Base-by-base conservation (phyloP, 2,888 invertebrate genomes). In the Ophraella communa region DNA sequence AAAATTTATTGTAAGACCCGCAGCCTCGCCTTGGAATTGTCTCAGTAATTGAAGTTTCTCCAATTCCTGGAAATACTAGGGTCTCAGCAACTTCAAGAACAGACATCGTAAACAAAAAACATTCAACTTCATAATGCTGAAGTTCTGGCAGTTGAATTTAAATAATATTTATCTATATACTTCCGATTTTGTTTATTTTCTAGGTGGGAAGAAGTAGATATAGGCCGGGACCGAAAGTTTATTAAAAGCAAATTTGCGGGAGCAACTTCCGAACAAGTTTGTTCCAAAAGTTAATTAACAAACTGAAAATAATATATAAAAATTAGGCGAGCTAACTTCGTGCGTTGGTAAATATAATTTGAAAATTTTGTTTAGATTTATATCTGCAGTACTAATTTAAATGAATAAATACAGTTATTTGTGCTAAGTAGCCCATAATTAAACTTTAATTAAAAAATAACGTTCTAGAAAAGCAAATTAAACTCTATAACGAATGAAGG, bases 31-130 rank as follows among this genome's bases (percentile, higher is more conserved):
- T 59, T 54, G 62, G 65, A 67, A 71, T 71, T 69, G 69, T 69
- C 69, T 69, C 69, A 71, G 68, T 71, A 68, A 71, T 66, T 71
- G 71, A 69, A 71, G 69, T 66, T 69, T 64, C 64, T 59, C 68
- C 56, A 66, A 68, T 68, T 67, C 65, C 55, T 64, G 62, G 63
- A 64, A 71, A 65, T 68, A 68, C 68, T 67, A 71, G 66, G 66
- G 62, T 55, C 59, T 56, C 62, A 65, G 64, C 66, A 68, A 64
- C 71, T 68, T 66, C 62, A 65, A 52, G 47, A 62, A 51, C 66
- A 64, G 64, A 66, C 66, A 60, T 61, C 58, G 66, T 69, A 69
- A 71, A 71, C 71, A 71, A 71, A 67, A 70, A 70, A 68, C 63
- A 69, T 62, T 55, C 44, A 63, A 63, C 67, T 61, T 60, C 67